These are phyloP conservation scores for Excalfactoria chinensis DNA, from an alignment of 2,113 vertebrate species.

Conservation along the genomic window DNA sequence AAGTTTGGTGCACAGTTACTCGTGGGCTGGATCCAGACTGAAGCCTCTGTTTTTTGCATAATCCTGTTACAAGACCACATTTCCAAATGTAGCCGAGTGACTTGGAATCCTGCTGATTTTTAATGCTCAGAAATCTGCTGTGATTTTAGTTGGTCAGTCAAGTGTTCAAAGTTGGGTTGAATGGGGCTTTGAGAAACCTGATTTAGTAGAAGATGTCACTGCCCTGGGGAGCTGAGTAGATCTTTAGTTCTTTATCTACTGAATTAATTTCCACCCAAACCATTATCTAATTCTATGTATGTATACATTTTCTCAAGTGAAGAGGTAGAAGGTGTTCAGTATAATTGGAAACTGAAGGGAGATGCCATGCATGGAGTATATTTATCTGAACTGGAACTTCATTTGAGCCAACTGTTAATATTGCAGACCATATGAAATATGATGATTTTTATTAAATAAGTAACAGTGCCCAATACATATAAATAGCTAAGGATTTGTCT, in stretches of 20 bases:
- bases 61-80: neutral
- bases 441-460: neutral
- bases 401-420: neutral
- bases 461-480: fast-evolving
- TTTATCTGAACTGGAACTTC: neutral
- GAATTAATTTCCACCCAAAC: neutral
- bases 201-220: neutral
- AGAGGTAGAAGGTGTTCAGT: neutral
- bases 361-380: neutral
- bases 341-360: neutral
- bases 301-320: neutral
- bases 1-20: neutral
- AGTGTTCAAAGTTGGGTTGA: neutral
- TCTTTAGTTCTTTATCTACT: too few species aligned
- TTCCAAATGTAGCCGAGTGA: neutral
- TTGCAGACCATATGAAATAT: neutral
- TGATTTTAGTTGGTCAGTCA: neutral
- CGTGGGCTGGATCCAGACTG: fast-evolving
- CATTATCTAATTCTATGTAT: neutral
- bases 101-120: neutral
- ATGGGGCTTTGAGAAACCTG: neutral
- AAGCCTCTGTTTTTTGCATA: neutral
- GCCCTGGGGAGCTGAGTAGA: neutral
- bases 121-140: neutral
- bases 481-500: neutral